Evolutionary conservation across 2,888 invertebrate genomes (phyloP).

Genomic region (Pristionchus arcanus): DNA sequence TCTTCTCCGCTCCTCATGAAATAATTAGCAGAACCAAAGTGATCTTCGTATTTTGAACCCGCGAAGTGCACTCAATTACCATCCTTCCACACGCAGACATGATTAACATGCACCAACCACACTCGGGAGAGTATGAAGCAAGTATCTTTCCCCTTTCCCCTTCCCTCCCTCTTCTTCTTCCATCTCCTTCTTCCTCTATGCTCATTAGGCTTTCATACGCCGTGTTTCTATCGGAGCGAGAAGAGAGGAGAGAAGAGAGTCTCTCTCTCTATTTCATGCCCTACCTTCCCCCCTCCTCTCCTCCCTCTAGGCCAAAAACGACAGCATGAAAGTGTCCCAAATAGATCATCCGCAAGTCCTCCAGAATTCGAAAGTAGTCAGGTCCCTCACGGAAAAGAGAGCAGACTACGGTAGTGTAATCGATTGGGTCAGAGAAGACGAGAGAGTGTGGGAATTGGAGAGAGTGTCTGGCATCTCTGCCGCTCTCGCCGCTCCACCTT

Average conservation of each 20-base stretch:
- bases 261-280: neutral
- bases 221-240: neutral
- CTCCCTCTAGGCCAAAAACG: neutral
- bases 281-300: neutral
- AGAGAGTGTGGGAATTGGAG: neutral
- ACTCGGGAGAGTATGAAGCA: neutral
- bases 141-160: constrained; percentile 2
- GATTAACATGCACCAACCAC: neutral
- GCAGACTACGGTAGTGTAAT: constrained; percentile 11
- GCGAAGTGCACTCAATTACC: too few relatives aligned
- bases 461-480: constrained; percentile 38
- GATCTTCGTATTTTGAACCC: too few relatives aligned
- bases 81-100: neutral
- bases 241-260: neutral
- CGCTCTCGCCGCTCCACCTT: constrained; percentile 41
- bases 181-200: constrained; percentile 2
- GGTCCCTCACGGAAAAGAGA: neutral
- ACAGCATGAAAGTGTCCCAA: constrained; percentile 8
- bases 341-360: constrained; percentile 10
- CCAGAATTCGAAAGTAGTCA: neutral
- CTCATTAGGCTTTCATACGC: constrained; percentile 48
- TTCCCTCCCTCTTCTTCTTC: neutral
- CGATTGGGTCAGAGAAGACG: neutral
- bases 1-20: too few relatives aligned
- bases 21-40: too few relatives aligned